These are phyloP conservation scores for Coremacera marginata DNA, from an alignment of 2,888 invertebrate genomes.

Conservation along the genomic window DNA sequence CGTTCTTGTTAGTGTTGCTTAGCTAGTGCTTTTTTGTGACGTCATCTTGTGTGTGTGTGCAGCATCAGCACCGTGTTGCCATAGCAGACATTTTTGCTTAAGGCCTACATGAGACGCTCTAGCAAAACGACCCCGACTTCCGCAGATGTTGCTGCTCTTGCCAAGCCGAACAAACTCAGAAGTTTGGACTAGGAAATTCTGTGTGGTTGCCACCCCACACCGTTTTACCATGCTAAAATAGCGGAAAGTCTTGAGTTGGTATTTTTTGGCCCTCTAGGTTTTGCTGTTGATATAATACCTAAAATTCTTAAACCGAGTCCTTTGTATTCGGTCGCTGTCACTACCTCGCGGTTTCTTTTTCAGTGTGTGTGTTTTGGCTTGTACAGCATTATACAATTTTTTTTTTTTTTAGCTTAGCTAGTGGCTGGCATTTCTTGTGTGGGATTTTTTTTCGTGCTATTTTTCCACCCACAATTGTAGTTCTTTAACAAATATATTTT, in stretches of 20 bases:
- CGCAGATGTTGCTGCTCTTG: background rate
- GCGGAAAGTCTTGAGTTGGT: background rate
- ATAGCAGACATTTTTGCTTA: constrained; percentile 30
- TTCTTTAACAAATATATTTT: constrained; percentile 33
- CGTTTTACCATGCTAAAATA: background rate
- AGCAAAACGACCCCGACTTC: background rate
- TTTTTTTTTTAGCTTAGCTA: background rate
- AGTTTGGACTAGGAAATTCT: too few species aligned
- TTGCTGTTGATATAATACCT: constrained; percentile 28
- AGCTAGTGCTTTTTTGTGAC: background rate
- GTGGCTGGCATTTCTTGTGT: background rate
- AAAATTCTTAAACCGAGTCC: constrained; percentile 33
- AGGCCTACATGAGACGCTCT: constrained; percentile 17
- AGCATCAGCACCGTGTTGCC: constrained; percentile 6
- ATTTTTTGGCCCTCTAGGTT: background rate
- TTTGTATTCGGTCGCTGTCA: constrained; percentile 15
- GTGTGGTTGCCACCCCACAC: too few species aligned
- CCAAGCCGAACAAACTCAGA: background rate
- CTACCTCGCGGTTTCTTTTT: background rate
- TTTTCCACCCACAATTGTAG: constrained; percentile 14
- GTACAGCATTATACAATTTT: constrained; percentile 5
- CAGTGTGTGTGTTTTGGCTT: background rate
- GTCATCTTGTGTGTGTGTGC: constrained; percentile 5
- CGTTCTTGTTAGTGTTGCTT: background rate
- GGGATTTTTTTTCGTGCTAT: background rate